Conservation (phyloP, 2,797 vertebrate genomes). For the Delichon dasypus region DNA sequence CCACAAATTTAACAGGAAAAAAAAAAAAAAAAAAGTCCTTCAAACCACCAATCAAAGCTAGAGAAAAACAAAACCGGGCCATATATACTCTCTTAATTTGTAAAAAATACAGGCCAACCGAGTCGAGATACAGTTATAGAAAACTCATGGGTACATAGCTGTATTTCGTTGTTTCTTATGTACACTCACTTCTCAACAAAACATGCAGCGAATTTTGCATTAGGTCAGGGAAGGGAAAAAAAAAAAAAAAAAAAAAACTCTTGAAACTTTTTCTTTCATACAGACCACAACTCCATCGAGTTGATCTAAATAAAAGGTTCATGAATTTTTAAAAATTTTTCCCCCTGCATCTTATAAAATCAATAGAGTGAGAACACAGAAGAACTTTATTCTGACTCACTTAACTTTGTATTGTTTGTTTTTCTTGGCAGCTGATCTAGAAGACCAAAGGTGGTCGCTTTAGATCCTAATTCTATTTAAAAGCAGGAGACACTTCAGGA, state of each 20-base stretch:
- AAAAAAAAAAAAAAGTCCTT: not conserved
- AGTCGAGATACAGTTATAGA: not conserved
- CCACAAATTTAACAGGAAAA: not conserved
- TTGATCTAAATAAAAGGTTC: not conserved
- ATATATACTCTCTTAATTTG: not conserved
- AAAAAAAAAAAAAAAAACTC: too few relatives aligned
- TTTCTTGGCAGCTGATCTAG: not conserved
- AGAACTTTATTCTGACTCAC: not conserved
- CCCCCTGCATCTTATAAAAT: not conserved
- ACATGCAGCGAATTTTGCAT: not conserved
- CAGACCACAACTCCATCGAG: not conserved
- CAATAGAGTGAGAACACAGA: not conserved
- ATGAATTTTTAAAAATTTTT: not conserved
- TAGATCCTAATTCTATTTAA: not conserved
- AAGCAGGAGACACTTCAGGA: not conserved
- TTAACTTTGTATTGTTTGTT: not conserved
- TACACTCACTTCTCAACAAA: not conserved
- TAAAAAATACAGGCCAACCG: not conserved
- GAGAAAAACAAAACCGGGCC: not conserved
- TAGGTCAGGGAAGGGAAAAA: accelerated
- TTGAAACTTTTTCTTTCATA: not conserved
- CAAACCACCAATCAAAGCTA: not conserved
- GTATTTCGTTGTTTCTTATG: accelerated
- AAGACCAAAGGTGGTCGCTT: not conserved
- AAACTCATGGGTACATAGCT: not conserved